phyloP scores from a whole-genome alignment of 2,888 invertebrate species.

The Ochropacha duplaris region DNA sequence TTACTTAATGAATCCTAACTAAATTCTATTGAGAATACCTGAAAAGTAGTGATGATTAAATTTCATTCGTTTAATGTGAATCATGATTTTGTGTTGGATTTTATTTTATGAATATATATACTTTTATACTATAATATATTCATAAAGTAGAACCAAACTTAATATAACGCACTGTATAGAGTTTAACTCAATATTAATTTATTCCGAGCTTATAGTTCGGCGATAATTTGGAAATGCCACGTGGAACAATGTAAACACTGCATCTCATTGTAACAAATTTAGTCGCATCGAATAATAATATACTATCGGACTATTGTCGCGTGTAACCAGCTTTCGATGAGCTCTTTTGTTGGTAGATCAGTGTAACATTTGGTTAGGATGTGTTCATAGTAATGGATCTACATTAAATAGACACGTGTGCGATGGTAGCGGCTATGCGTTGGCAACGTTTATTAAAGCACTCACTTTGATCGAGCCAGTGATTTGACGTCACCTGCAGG shows the following conservation, averaged over 20 bases:
- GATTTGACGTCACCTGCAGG: constrained; percentile 76
- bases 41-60: too few species aligned
- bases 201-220: neutral
- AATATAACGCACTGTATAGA: neutral
- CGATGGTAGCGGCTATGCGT: constrained; percentile 27
- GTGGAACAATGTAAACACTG: neutral
- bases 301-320: constrained; percentile 18
- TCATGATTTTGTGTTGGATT: too few species aligned
- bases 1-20: too few species aligned
- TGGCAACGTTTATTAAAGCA: constrained; percentile 72
- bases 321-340: constrained; percentile 7
- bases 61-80: too few species aligned
- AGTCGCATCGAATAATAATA: constrained; percentile 21
- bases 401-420: constrained; percentile 25
- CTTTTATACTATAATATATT: too few species aligned
- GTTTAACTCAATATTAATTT: neutral
- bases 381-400: constrained; percentile 17
- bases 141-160: neutral
- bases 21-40: too few species aligned
- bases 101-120: too few species aligned
- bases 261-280: constrained; percentile 11
- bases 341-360: constrained; percentile 5
- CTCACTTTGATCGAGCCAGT: constrained; percentile 73
- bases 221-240: neutral
- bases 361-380: constrained; percentile 9